phyloP scores from a whole-genome alignment of 2,797 vertebrate genomes.

The Pogonophryne albipinna region DNA sequence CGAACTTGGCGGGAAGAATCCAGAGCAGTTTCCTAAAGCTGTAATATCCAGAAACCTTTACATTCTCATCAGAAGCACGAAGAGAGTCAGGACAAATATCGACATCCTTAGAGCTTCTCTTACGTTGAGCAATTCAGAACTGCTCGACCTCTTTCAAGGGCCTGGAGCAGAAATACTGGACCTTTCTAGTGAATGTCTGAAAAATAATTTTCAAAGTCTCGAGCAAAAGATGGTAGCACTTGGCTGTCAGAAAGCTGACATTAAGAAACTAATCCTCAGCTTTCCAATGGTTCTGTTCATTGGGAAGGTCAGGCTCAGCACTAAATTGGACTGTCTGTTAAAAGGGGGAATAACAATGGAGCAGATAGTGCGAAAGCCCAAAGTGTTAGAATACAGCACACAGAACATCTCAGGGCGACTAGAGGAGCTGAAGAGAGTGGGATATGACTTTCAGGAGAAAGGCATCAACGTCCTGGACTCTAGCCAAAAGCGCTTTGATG shows the following conservation, averaged over 20 bases:
- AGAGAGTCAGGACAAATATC: slow-evolving; percentile 82
- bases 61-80: slow-evolving; percentile 87
- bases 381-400: slow-evolving; percentile 82
- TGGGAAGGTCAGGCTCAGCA: slow-evolving; percentile 75
- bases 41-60: slow-evolving; percentile 86
- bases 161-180: slow-evolving; percentile 82
- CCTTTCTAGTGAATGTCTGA: slow-evolving; percentile 82
- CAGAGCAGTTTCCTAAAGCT: slow-evolving; percentile 77
- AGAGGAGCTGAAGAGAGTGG: slow-evolving; percentile 71
- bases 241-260: slow-evolving; percentile 70
- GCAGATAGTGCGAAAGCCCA: slow-evolving; percentile 82
- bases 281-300: slow-evolving; percentile 80
- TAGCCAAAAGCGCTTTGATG: slow-evolving; percentile 82
- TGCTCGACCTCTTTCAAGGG: slow-evolving; percentile 80
- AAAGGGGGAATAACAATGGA: slow-evolving; percentile 78
- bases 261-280: slow-evolving; percentile 74
- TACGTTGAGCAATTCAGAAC: slow-evolving; percentile 69
- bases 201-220: slow-evolving; percentile 79
- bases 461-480: slow-evolving; percentile 81
- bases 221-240: slow-evolving; percentile 75
- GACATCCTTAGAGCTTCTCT: slow-evolving; percentile 78
- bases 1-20: slow-evolving; percentile 75
- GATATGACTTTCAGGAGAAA: slow-evolving; percentile 82
- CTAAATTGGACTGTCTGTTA: slow-evolving; percentile 85
- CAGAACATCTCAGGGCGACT: slow-evolving; percentile 79